Evolutionary conservation across 1,140 invertebrate species (phyloP).

Genomic region (Trinorchestia longiramus): DNA sequence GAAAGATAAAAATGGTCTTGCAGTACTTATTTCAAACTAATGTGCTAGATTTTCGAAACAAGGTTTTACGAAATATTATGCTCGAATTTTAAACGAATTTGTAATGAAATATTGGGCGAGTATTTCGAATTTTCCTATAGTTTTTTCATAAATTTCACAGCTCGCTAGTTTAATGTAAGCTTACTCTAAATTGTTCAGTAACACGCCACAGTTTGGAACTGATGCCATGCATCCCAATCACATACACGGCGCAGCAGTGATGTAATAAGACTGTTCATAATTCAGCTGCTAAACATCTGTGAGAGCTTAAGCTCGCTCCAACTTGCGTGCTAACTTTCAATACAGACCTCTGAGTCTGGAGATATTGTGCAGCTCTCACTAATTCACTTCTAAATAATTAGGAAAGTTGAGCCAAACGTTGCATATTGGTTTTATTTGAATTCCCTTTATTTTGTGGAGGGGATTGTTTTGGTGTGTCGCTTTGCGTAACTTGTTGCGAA

Average conservation of each 20-base stretch:
- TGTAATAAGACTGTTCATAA: background rate
- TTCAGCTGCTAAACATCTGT: background rate
- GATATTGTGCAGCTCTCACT: background rate
- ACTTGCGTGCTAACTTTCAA: background rate
- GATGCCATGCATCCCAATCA: background rate
- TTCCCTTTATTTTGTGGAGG: background rate
- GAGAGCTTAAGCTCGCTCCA: background rate
- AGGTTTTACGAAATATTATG: too few relatives aligned
- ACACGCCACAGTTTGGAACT: background rate
- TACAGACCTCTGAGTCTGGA: background rate
- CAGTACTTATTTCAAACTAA: too few relatives aligned
- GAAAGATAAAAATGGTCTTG: too few relatives aligned
- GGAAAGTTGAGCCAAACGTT: background rate
- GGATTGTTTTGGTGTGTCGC: background rate
- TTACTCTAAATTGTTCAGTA: background rate
- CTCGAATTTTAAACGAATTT: too few relatives aligned
- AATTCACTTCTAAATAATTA: slow-evolving; percentile 11
- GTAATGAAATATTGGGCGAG: too few relatives aligned
- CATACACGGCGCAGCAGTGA: background rate
- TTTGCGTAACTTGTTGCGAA: background rate
- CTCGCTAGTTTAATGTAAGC: background rate
- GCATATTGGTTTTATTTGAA: background rate
- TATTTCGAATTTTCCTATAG: too few relatives aligned
- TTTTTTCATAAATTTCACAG: too few relatives aligned
- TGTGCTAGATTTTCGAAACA: too few relatives aligned